Evolutionary conservation across 2,888 invertebrate species (phyloP), one percentile per base, ranked within the genome.

Genomic region (Ctenicera cuprea): DNA sequence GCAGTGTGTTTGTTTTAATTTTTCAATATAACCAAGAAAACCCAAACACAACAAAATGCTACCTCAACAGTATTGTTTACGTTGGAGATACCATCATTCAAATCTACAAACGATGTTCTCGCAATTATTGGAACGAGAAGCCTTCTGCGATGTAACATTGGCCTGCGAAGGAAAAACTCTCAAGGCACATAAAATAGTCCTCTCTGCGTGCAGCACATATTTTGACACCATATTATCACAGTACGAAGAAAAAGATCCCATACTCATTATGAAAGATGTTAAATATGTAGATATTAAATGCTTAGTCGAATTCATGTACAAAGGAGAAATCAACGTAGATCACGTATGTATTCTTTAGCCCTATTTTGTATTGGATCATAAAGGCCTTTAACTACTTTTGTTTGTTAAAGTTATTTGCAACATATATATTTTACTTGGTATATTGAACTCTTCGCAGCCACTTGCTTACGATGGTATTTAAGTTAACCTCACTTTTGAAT

Each of bases 301-400:
- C 76, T 90, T 97, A 78, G 94, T 97, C 68, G 95, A 96, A 87
- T 97, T 97, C 86, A 97, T 97, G 97, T 97, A 97, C 87, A 95
- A 95, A 83, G 97, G 97, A 77, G 97, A 97, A 89, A 97, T 97
- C 87, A 96, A 96, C 88, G 96, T 97, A 72, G 95, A 96, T 84
- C 96, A 96, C 89, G 96, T 96, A 87, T 93, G 94, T 92, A 79
- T 61, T 67, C 48, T 41, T 14, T 18, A 48, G 18, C 14, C 14
- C 3, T 45, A 45, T n/a, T n/a, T n/a, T n/a, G n/a, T n/a, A 50
- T 45, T 45, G 3, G 2, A 14, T 12, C 38, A 30, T 18, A 16
- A 7, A 26, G 26, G 5, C 26, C 5, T 26, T 2, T 26, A 26
- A 3, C 3, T 26, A 26, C 26, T n/a, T n/a, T n/a, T n/a, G n/a